Evolutionary conservation across 2,888 invertebrate species (phyloP).

Genomic region (Phortica magna): DNA sequence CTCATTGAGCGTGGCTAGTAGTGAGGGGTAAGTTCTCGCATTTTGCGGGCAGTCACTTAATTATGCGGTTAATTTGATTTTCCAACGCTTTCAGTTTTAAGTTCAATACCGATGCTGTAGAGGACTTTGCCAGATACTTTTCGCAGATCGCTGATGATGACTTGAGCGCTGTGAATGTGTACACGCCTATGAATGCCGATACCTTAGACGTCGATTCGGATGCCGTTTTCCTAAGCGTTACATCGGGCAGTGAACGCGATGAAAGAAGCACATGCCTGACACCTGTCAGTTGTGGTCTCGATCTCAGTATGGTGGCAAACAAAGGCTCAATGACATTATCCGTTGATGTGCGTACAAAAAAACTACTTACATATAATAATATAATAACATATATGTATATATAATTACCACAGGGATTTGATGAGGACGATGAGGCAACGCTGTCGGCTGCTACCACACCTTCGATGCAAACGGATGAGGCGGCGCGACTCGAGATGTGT

Average conservation of each 20-base stretch:
- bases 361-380: no score
- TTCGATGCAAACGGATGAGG: conserved; percentile 66
- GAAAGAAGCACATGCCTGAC: conserved; percentile 78
- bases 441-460: conserved; percentile 80
- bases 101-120: conserved; percentile 73
- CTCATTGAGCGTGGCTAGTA: conserved; percentile 82
- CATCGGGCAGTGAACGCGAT: conserved; percentile 55
- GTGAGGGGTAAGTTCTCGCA: conserved; percentile 80
- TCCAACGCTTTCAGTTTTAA: conserved; percentile 22
- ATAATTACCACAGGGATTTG: conserved; percentile 61
- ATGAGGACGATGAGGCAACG: conserved; percentile 81
- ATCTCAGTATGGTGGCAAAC: conserved; percentile 85
- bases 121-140: conserved; percentile 79
- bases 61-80: background rate
- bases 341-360: conserved; percentile 65
- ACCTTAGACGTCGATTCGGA: conserved; percentile 54
- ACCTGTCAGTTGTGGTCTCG: conserved; percentile 83
- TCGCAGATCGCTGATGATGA: conserved; percentile 80
- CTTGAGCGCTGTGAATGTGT: conserved; percentile 79
- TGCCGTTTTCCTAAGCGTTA: conserved; percentile 56
- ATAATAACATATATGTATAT: no score
- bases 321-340: conserved; percentile 81
- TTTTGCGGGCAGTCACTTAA: conserved; percentile 39
- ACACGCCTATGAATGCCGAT: conserved; percentile 78
- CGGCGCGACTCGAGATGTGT: conserved; percentile 61